Conservation (phyloP, 2,797 vertebrate species). For the Enteromius fasciolatus region DNA sequence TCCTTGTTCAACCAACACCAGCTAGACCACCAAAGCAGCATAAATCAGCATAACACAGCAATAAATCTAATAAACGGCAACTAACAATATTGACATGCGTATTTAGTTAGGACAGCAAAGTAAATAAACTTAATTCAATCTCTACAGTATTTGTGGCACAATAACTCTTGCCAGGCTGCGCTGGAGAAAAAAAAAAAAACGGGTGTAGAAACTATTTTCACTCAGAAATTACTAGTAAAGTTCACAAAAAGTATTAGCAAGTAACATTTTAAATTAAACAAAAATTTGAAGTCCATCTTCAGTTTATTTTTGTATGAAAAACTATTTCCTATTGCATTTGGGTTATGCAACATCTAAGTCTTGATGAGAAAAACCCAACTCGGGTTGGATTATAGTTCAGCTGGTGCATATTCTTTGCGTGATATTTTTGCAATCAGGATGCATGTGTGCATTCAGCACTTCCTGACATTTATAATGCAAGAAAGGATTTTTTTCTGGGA, state of each 20-base stretch:
- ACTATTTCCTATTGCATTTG: background rate
- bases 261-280: background rate
- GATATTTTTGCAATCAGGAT: background rate
- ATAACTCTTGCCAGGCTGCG: background rate
- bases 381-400: background rate
- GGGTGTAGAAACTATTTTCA: background rate
- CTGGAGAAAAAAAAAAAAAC: background rate
- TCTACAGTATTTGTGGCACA: too few relatives aligned
- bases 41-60: background rate
- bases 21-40: background rate
- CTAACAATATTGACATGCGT: too few relatives aligned
- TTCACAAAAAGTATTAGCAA: background rate
- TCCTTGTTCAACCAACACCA: background rate
- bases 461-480: conserved; percentile 13
- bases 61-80: too few relatives aligned
- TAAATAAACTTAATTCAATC: too few relatives aligned
- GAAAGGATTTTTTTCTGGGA: background rate
- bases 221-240: background rate
- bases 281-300: too few relatives aligned
- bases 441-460: background rate
- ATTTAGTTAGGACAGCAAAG: too few relatives aligned
- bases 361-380: background rate
- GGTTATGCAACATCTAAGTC: background rate
- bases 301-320: background rate
- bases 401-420: background rate